Conservation (phyloP, 2,797 vertebrate genomes). For the Gymnothorax javanicus region DNA sequence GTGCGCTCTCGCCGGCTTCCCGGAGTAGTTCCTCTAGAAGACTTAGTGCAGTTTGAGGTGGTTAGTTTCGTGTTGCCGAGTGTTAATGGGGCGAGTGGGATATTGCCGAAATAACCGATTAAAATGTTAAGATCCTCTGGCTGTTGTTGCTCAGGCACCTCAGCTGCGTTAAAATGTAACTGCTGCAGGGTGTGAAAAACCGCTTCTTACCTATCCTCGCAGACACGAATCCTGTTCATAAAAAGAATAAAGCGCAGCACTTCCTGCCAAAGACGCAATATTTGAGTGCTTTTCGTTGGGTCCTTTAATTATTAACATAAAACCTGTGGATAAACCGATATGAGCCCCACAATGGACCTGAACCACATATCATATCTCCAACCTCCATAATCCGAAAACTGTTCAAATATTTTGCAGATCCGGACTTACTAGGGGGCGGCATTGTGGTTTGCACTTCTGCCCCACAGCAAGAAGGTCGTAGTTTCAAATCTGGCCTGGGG, state of each 20-base stretch:
- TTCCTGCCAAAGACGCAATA: not conserved
- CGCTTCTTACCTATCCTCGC: slow-evolving; percentile 47
- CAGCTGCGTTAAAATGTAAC: slow-evolving; percentile 60
- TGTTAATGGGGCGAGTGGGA: slow-evolving; percentile 42
- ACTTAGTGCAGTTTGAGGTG: slow-evolving; percentile 36
- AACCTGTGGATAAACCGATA: slow-evolving; percentile 29
- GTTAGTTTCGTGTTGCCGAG: slow-evolving; percentile 43
- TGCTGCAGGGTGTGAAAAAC: slow-evolving; percentile 69
- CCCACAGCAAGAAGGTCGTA: too few species aligned
- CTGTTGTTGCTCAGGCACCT: slow-evolving; percentile 60
- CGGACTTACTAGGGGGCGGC: not conserved
- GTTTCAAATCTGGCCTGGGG: too few species aligned
- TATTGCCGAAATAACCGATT: slow-evolving; percentile 48
- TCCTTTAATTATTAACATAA: slow-evolving; percentile 33
- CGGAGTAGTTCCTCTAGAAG: slow-evolving; percentile 38
- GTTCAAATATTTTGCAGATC: not conserved
- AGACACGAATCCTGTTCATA: slow-evolving; percentile 30
- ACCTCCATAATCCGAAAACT: slow-evolving; percentile 23
- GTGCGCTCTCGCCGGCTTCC: slow-evolving; percentile 34
- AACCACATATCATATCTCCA: slow-evolving; percentile 25
- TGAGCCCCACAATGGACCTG: slow-evolving; percentile 30
- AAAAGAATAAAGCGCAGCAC: not conserved
- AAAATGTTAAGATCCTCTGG: slow-evolving; percentile 32
- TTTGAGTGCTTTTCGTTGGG: not conserved
- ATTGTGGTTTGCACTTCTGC: too few species aligned